Conservation (phyloP, 2,113 vertebrate genomes). For the Alligator mississippiensis region DNA sequence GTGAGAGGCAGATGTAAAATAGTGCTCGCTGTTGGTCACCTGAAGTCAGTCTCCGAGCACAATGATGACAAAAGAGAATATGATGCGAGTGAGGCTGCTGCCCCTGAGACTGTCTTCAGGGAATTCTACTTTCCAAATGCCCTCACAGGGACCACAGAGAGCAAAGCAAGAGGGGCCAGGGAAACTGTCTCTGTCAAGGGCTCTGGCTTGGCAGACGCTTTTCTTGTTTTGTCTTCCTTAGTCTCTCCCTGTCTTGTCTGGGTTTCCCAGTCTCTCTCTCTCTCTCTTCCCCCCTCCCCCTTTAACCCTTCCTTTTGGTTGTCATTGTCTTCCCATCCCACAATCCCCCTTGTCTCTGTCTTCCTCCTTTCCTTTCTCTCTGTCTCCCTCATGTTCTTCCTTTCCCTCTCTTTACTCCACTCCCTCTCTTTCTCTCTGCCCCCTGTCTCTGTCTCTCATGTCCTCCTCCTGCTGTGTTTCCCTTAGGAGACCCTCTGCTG, state of each 20-base stretch:
- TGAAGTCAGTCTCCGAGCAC: constrained; percentile 25
- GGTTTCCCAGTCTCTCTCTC: not conserved
- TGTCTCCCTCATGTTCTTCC: not conserved
- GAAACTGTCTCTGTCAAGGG: constrained; percentile 54
- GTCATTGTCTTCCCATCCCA: not conserved
- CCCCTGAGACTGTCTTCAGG: constrained; percentile 43
- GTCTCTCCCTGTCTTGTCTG: not conserved
- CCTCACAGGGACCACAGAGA: constrained; percentile 45
- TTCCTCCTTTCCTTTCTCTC: not conserved
- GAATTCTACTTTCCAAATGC: constrained; percentile 31
- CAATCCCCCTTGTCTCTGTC: not conserved
- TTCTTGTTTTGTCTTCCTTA: not conserved
- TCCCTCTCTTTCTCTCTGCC: not conserved
- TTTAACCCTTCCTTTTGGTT: not conserved
- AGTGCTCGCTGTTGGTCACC: constrained; percentile 42
- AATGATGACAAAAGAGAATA: constrained; percentile 37
- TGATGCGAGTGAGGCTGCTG: constrained; percentile 48
- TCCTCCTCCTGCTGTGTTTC: constrained; percentile 77
- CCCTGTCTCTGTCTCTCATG: constrained; percentile 61
- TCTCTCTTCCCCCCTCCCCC: not conserved
- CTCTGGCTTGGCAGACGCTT: constrained; percentile 36
- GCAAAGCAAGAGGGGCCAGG: constrained; percentile 44
- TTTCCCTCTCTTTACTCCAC: not conserved
- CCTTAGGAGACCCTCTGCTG: constrained; percentile 82
- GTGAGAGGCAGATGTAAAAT: not conserved